phyloP scores from a whole-genome alignment of 2,113 vertebrate genomes.

The Upupa epops region DNA sequence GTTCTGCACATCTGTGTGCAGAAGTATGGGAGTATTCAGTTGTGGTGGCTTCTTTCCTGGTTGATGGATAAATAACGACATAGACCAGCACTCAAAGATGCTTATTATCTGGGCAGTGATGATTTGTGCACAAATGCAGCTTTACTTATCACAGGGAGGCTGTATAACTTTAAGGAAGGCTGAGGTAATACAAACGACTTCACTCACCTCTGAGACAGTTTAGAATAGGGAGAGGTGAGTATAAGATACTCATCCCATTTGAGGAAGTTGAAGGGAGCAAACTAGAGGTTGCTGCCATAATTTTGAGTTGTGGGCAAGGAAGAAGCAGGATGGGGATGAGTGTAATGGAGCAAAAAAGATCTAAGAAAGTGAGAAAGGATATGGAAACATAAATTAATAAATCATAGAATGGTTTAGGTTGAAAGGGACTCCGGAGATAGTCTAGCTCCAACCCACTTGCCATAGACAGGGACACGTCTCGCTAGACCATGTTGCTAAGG shows the following conservation, averaged over 20 bases:
- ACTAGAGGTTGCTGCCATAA: not conserved
- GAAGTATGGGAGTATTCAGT: not conserved
- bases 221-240: fast-evolving
- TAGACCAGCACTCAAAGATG: not conserved
- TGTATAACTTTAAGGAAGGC: not conserved
- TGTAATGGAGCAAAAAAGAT: not conserved
- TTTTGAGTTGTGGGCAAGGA: not conserved
- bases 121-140: not conserved
- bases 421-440: no score
- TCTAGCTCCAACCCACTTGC: no score
- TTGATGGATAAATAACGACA: not conserved
- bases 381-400: not conserved
- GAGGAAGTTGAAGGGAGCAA: not conserved
- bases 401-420: no score
- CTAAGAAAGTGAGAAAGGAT: not conserved
- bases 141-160: not conserved
- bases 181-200: not conserved
- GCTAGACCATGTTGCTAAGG: no score
- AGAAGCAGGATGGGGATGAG: not conserved
- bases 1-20: not conserved
- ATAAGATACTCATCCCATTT: not conserved
- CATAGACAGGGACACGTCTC: no score
- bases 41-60: not conserved
- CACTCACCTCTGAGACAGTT: not conserved
- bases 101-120: not conserved